Evolutionary conservation across 1,140 invertebrate species (phyloP).

Genomic region (Cotesia chilonis): DNA sequence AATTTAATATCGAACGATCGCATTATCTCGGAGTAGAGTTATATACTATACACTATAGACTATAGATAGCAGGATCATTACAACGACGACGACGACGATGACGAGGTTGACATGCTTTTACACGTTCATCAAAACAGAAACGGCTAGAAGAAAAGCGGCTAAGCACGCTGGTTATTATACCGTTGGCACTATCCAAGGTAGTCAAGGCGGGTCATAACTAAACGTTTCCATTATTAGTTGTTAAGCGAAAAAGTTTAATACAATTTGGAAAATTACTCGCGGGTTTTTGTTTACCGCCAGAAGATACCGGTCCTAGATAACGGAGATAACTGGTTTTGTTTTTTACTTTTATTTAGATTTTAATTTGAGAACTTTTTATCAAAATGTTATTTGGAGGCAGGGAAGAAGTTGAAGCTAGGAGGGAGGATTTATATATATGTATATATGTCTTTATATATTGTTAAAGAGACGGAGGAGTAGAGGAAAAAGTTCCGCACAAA

Average conservation of each 20-base stretch:
- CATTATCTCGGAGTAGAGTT: slow-evolving; percentile 12
- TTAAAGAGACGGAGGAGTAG: too few species aligned
- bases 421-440: background rate
- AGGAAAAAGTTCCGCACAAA: too few species aligned
- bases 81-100: slow-evolving; percentile 5
- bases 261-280: slow-evolving; percentile 1
- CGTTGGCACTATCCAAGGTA: background rate
- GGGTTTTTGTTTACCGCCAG: too few species aligned
- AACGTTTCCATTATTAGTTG: slow-evolving; percentile 1
- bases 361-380: slow-evolving; percentile 10
- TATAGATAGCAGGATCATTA: too few species aligned
- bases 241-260: slow-evolving; percentile 30
- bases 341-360: slow-evolving; percentile 2
- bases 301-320: too few species aligned
- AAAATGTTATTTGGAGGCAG: background rate
- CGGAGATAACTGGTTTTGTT: background rate
- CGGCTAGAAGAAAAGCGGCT: background rate
- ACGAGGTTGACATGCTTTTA: slow-evolving; percentile 27
- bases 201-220: slow-evolving; percentile 6
- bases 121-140: slow-evolving; percentile 4
- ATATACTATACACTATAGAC: too few species aligned
- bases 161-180: background rate
- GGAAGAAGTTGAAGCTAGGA: background rate
- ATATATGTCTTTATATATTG: too few species aligned
- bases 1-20: slow-evolving; percentile 33